Evolutionary conservation across 2,113 vertebrate species (phyloP).

Genomic region (Microcebus ravelobensis): DNA sequence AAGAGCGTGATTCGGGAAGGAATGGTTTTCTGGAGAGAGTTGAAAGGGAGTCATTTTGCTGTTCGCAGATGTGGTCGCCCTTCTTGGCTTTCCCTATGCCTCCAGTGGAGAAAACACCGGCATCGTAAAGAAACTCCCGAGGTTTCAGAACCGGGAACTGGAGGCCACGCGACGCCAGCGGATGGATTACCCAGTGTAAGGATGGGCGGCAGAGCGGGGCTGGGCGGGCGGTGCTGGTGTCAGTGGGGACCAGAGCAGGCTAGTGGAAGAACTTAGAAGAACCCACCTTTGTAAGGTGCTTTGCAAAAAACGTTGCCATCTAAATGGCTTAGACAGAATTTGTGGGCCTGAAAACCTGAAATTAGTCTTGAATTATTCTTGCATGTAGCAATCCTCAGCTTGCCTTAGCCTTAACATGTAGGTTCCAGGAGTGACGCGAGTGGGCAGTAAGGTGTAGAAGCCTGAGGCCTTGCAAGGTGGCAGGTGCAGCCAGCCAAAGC

Average conservation of each 20-base stretch:
- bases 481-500: not conserved
- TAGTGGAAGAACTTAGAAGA: not conserved
- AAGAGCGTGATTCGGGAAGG: not conserved
- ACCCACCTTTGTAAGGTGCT: not conserved
- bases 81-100: constrained; percentile 91
- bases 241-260: not conserved
- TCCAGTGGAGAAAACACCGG: constrained; percentile 92
- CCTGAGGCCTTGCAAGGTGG: not conserved
- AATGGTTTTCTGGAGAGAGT: not conserved
- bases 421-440: not conserved
- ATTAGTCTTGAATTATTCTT: not conserved
- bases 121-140: constrained; percentile 88
- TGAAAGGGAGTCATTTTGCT: constrained; percentile 59
- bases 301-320: not conserved
- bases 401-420: not conserved
- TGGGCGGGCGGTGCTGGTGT: not conserved
- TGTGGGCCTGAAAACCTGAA: not conserved
- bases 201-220: not conserved
- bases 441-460: not conserved
- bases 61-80: constrained; percentile 86
- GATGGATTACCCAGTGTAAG: constrained; percentile 91
- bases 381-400: not conserved
- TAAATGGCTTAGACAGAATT: not conserved
- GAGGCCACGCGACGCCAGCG: constrained; percentile 86
- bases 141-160: constrained; percentile 89